Percentiles rank a stretch among this genome's conserved stretches.
Conservation (phyloP, 2,888 invertebrate genomes). For the Lordiphosa andalusiaca region DNA sequence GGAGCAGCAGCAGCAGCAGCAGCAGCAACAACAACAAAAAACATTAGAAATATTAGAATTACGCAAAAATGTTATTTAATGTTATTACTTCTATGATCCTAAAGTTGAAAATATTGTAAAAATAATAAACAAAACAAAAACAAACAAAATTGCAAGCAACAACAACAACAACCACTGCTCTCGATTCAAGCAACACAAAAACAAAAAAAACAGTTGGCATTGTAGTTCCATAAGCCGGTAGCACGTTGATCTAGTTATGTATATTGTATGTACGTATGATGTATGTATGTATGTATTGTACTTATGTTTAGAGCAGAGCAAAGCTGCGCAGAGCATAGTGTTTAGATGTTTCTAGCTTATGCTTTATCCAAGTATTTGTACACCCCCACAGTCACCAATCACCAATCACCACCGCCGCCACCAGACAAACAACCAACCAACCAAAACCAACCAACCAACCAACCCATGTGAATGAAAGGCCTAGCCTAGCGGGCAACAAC, state of each 20-base stretch:
- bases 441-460: too few relatives aligned
- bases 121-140: slow-evolving; percentile 53
- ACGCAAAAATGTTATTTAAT: slow-evolving; percentile 75
- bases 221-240: slow-evolving; percentile 32
- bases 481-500: too few relatives aligned
- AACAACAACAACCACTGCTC: slow-evolving; percentile 25
- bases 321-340: slow-evolving; percentile 50
- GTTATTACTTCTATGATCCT: slow-evolving; percentile 72
- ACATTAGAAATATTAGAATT: slow-evolving; percentile 71
- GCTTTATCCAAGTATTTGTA: not conserved
- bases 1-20: slow-evolving; percentile 39
- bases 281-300: slow-evolving; percentile 9
- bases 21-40: slow-evolving; percentile 52
- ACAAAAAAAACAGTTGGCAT: slow-evolving; percentile 39
- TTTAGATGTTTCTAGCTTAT: slow-evolving; percentile 1
- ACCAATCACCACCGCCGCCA: not conserved
- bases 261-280: slow-evolving; percentile 17
- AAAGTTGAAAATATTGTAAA: slow-evolving; percentile 75
- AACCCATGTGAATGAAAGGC: too few relatives aligned
- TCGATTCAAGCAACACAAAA: slow-evolving; percentile 47
- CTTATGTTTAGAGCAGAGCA: slow-evolving; percentile 12
- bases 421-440: too few relatives aligned
- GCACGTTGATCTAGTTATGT: slow-evolving; percentile 38
- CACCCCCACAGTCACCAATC: not conserved
- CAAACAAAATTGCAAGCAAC: slow-evolving; percentile 24